phyloP scores from a whole-genome alignment of 2,888 invertebrate genomes.

The Cinara cedri region DNA sequence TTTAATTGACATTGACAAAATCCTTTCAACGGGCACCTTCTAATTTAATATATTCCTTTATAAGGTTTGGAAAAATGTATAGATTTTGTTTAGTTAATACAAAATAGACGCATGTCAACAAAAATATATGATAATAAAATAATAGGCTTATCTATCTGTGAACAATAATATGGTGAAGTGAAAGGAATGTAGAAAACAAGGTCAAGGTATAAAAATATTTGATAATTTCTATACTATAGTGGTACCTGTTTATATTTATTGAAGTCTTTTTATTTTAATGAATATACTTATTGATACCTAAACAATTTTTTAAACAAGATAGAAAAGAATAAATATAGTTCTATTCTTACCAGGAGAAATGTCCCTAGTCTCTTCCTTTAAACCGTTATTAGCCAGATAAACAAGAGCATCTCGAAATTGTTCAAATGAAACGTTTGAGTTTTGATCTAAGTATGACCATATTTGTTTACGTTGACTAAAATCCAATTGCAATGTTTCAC shows the following conservation, averaged over 20 bases:
- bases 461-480: constrained; percentile 64
- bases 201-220: constrained; percentile 27
- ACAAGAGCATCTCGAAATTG: constrained; percentile 77
- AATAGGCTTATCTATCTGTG: constrained; percentile 37
- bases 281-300: too few species aligned
- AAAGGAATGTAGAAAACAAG: constrained; percentile 46
- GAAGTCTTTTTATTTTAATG: neutral
- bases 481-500: constrained; percentile 78
- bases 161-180: constrained; percentile 10
- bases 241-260: neutral
- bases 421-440: constrained; percentile 69
- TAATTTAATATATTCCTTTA: too few species aligned
- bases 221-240: neutral
- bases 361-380: constrained; percentile 59
- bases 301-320: neutral
- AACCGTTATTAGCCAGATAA: constrained; percentile 66
- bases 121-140: constrained; percentile 21
- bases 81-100: neutral
- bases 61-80: too few species aligned
- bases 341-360: constrained; percentile 64
- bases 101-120: neutral
- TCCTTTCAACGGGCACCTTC: too few species aligned
- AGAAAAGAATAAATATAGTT: too few species aligned
- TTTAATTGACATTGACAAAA: too few species aligned
- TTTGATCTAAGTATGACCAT: constrained; percentile 44